Base-by-base conservation (phyloP, 1,140 invertebrate species). In the Drosophila funebris region DNA sequence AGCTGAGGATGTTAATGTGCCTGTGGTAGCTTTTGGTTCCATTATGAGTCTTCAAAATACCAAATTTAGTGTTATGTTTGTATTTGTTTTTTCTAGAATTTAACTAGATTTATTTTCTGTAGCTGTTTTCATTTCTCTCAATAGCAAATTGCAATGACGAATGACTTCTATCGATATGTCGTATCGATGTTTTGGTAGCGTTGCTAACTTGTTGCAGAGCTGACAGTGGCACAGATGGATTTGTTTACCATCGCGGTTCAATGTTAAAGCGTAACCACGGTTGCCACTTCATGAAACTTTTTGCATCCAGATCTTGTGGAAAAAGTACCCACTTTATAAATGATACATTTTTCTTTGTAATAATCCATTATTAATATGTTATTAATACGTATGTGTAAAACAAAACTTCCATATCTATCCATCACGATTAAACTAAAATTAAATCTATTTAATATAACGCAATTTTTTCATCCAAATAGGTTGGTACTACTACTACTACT, bases 21-120 rank as follows among this genome's bases (percentile, higher is more conserved):
- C 29, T 18, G 76, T 76, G 6, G 41, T 18, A 50, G 62, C 9
- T 39, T 73, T 39, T 11, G 43, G 14, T 27, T 83, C 80, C 80
- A 83, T 83, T 16, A 11, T 54, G 29, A 16, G 13, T 16, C 31
- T 22, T 31, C 11, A 18, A 39, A 24, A 2, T 20, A 6, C 3
- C 3, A 8, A 24, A 57, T 8, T 20, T 13, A 18, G 8, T 11
- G n/a, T 13, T 20, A 9, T n/a, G n/a, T 29, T 22, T 11, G 0
- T 0, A 39, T 4, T 14, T 24, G 8, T 33, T 16, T 41, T 39
- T 56, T 56, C 7, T 31, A 43, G 5, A 16, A n/a, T 46, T 33
- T 4, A 33, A 43, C 4, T 22, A 43, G 1, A 37, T 56, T 29
- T 43, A 24, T 58, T 43, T 57, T 16, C 8, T 39, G 6, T 50